These are phyloP conservation scores for Acyrthosiphon pisum DNA, from an alignment of 1,140 invertebrate genomes.

Conservation along the genomic window DNA sequence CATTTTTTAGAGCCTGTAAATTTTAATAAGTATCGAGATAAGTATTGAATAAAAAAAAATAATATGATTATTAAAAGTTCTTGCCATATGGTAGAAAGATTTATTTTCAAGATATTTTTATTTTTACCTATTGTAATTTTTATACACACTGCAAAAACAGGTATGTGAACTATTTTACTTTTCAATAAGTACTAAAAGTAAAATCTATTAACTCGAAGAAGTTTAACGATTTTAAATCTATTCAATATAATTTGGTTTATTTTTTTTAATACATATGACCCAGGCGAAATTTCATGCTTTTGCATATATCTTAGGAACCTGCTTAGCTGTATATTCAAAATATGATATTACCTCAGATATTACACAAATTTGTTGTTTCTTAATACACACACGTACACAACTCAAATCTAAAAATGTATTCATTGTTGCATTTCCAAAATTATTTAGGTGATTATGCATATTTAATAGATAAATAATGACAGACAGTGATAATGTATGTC, in stretches of 20 bases:
- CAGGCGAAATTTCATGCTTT: background rate
- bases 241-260: background rate
- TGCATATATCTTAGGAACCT: too few relatives aligned
- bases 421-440: background rate
- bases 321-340: too few relatives aligned
- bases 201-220: too few relatives aligned
- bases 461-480: background rate
- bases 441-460: background rate
- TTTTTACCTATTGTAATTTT: background rate
- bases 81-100: too few relatives aligned
- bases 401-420: too few relatives aligned
- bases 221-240: background rate
- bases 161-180: background rate
- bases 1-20: slow-evolving; percentile 14
- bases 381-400: too few relatives aligned
- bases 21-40: too few relatives aligned
- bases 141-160: background rate
- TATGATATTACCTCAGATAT: too few relatives aligned
- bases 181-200: too few relatives aligned
- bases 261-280: background rate
- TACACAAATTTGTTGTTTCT: too few relatives aligned
- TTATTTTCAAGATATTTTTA: too few relatives aligned
- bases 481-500: too few relatives aligned
- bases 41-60: background rate
- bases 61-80: background rate